Evolutionary conservation across 2,888 invertebrate genomes (phyloP).

Genomic region (Andrena flavipes): DNA sequence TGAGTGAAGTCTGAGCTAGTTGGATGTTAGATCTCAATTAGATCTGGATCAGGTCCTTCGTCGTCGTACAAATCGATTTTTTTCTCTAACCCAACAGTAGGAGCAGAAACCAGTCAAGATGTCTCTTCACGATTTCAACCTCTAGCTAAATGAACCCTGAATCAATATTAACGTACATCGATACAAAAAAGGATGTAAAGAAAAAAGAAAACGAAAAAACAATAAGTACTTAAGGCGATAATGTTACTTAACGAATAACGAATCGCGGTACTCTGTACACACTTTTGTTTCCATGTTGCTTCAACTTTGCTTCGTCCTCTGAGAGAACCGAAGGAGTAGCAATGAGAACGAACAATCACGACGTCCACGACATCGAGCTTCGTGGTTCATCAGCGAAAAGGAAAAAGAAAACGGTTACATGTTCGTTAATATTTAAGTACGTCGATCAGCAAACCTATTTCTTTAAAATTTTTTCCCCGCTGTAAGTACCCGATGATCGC

Average conservation of each 20-base stretch:
- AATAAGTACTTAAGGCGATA: conserved; percentile 64
- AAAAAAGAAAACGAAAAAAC: conserved; percentile 52
- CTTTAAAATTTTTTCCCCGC: conserved; percentile 56
- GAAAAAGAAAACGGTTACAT: conserved; percentile 17
- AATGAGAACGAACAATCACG: conserved; percentile 21
- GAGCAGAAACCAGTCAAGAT: conserved; percentile 44
- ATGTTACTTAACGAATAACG: conserved; percentile 48
- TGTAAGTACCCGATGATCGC: conserved; percentile 53
- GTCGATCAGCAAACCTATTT: conserved; percentile 69
- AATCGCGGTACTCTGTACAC: conserved; percentile 56
- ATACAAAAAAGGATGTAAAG: conserved; percentile 36
- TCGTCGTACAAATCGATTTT: neutral
- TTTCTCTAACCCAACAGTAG: neutral
- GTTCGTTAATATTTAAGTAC: conserved; percentile 76
- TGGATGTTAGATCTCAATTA: neutral
- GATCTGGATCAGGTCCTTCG: neutral
- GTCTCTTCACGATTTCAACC: conserved; percentile 27
- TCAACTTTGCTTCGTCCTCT: neutral
- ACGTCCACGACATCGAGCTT: conserved; percentile 47
- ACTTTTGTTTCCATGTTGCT: neutral
- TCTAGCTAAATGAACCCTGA: conserved; percentile 38
- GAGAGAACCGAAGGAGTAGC: conserved; percentile 1
- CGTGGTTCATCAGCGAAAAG: conserved; percentile 29
- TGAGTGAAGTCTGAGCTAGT: neutral
- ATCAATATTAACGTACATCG: conserved; percentile 53